phyloP scores from a whole-genome alignment of 2,113 vertebrate genomes.

The Pterophyllum scalare region DNA sequence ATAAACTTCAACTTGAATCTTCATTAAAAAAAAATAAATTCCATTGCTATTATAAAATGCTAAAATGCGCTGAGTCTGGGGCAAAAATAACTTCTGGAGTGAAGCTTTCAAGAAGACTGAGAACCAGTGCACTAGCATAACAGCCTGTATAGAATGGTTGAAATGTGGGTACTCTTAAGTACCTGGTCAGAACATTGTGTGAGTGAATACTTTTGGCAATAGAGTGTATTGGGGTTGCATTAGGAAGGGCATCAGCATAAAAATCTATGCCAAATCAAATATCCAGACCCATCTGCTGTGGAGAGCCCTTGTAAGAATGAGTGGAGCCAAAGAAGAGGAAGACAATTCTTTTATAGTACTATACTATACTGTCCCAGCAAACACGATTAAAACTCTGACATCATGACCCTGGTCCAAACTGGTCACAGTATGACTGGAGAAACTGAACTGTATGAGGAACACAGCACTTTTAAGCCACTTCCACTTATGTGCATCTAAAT shows the following conservation, averaged over 20 bases:
- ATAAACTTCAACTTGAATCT: no score
- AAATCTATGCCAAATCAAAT: not conserved
- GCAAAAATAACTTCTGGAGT: no score
- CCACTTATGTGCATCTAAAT: not conserved
- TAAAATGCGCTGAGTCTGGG: no score
- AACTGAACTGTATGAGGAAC: not conserved
- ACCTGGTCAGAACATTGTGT: not conserved
- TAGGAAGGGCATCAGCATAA: not conserved
- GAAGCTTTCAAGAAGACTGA: no score
- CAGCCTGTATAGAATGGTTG: no score
- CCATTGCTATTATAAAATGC: no score
- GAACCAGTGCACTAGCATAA: no score
- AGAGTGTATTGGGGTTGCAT: not conserved
- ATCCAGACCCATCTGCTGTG: not conserved
- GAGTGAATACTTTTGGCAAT: no score
- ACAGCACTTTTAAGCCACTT: not conserved
- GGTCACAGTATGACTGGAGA: not conserved
- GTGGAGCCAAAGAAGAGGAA: not conserved
- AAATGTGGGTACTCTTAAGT: no score
- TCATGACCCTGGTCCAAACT: not conserved
- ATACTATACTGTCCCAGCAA: not conserved
- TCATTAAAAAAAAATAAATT: no score
- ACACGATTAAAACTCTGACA: not conserved
- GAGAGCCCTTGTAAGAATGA: not conserved
- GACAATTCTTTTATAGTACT: not conserved